Evolutionary conservation across 2,888 invertebrate genomes (phyloP), one percentile per base, ranked within the genome.

Genomic region (Malthinus flaveolus): DNA sequence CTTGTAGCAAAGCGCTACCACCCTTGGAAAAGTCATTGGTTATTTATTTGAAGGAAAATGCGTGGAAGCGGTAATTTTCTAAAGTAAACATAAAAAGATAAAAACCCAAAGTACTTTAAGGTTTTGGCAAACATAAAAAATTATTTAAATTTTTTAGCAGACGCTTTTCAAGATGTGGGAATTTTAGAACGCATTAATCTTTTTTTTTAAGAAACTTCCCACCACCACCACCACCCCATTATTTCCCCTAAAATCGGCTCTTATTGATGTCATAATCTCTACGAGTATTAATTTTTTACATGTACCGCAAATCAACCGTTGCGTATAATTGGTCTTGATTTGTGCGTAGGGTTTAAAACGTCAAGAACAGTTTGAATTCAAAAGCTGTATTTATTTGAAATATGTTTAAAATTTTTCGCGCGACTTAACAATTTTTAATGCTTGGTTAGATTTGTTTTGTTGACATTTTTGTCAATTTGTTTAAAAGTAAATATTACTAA

Each of bases 21-120:
- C 67, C 68, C 66, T 69, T 67, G 65, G 69, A 70, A 67, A 70
- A 73, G 72, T 73, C 73, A 72, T 73, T 73, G 68, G 70, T 71
- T 71, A 71, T 71, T 71, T 71, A 70, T 69, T 67, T 65, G 67
- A 49, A 49, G 42, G 53, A 56, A 52, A 56, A 56, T 61, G 56
- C 56, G 56, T 53, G 45, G 53, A 61, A 53, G 61, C 53, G 49
- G 61, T 61, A 61, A 61, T 61, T 61, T 56, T 56, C 56, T 52
- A 55, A 49, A 61, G 61, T 61, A 61, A 61, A 61, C 61, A 61
- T 61, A 56, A 56, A 60, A 60, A 56, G 60, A 60, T 60, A 60
- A 60, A 34, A 56, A 52, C 56, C 50, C 32, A 34, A 51, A 56
- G 36, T 36, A 52, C 54, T 56, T 47, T 13, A 13, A 45, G 45